These are phyloP conservation scores for Tetragnatha montana DNA, from an alignment of 2,888 invertebrate genomes.

Conservation along the genomic window DNA sequence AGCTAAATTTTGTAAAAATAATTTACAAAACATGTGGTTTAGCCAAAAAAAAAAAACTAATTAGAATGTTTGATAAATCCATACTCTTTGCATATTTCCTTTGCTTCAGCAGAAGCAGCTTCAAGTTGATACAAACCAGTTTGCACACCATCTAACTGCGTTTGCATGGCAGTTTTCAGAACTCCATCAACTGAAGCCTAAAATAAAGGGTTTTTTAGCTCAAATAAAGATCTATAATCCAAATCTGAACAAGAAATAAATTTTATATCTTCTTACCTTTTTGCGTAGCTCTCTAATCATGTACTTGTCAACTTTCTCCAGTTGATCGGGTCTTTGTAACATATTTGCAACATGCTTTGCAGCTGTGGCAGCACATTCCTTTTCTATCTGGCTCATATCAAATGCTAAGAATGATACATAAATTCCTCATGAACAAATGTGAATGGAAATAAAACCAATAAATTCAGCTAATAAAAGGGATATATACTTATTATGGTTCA, in stretches of 20 bases:
- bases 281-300: constrained; percentile 78
- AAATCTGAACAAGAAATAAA: not conserved
- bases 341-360: constrained; percentile 86
- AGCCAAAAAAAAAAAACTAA: not conserved
- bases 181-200: constrained; percentile 93
- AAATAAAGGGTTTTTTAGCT: constrained; percentile 10
- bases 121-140: constrained; percentile 93
- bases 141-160: constrained; percentile 96
- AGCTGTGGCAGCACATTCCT: constrained; percentile 77
- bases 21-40: too few relatives aligned
- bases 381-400: constrained; percentile 75
- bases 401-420: constrained; percentile 53
- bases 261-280: constrained; percentile 75
- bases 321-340: constrained; percentile 94
- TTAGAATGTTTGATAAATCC: not conserved
- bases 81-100: constrained; percentile 82
- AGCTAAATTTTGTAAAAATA: too few relatives aligned
- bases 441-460: not conserved
- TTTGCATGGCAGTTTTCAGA: constrained; percentile 98
- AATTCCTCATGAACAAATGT: not conserved
- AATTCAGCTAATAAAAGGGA: not conserved
- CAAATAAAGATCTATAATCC: not conserved
- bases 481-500: too few relatives aligned
- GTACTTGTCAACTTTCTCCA: constrained; percentile 85
- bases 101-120: constrained; percentile 88